phyloP scores from a whole-genome alignment of 2,113 vertebrate genomes.

The Gymnarchus niloticus region DNA sequence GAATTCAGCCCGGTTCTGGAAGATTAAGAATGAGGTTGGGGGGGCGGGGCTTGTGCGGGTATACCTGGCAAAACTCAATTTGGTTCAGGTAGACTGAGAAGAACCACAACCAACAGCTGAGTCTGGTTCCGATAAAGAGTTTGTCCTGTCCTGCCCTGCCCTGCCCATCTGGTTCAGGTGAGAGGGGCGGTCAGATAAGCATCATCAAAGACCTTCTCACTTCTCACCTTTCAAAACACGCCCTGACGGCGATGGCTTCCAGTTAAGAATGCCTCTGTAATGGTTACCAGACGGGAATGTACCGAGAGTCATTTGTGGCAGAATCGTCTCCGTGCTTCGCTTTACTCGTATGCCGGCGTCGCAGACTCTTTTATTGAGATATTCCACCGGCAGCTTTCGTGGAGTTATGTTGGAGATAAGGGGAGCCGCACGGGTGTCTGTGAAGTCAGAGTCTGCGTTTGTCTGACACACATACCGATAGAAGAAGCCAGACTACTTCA shows the following conservation, averaged over 20 bases:
- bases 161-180: slow-evolving; percentile 6
- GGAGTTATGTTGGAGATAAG: background rate
- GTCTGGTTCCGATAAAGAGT: background rate
- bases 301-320: background rate
- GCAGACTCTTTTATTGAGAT: background rate
- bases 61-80: background rate
- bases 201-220: background rate
- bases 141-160: background rate
- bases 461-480: background rate
- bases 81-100: slow-evolving; percentile 21
- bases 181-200: slow-evolving; percentile 1
- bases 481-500: background rate
- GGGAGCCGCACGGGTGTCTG: background rate
- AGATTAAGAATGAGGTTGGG: background rate
- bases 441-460: background rate
- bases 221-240: slow-evolving; percentile 9
- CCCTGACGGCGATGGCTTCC: background rate
- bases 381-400: background rate
- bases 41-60: background rate
- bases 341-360: background rate
- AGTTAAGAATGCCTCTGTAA: slow-evolving; percentile 1
- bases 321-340: background rate
- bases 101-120: background rate
- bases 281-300: slow-evolving; percentile 23
- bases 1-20: background rate